These are phyloP conservation scores for Egretta garzetta DNA, from an alignment of 2,113 vertebrate genomes.

Conservation along the genomic window DNA sequence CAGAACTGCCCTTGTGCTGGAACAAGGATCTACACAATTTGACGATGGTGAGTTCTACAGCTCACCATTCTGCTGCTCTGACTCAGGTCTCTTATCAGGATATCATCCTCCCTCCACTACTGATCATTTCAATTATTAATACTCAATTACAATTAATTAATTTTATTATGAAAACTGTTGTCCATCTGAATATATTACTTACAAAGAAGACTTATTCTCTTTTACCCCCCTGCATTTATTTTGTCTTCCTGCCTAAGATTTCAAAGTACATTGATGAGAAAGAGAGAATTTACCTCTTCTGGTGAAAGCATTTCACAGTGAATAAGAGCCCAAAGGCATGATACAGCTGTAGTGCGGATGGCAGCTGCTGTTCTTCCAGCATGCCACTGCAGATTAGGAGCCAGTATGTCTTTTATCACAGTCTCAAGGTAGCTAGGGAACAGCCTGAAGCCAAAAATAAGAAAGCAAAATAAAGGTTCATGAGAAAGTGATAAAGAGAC, in stretches of 20 bases:
- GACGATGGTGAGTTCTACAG: neutral
- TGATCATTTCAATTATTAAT: neutral
- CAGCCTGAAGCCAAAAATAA: conserved; percentile 73
- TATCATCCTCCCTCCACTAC: neutral
- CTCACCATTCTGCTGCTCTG: neutral
- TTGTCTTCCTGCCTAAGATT: neutral
- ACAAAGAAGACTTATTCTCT: neutral
- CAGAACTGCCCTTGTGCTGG: neutral
- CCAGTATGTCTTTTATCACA: conserved; percentile 84
- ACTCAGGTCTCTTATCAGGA: neutral
- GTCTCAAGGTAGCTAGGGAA: conserved; percentile 80
- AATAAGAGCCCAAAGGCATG: conserved; percentile 89
- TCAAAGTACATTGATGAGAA: neutral
- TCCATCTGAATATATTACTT: neutral
- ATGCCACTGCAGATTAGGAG: conserved; percentile 92
- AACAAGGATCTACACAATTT: neutral
- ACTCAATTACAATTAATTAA: neutral
- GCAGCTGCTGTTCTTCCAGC: conserved; percentile 89
- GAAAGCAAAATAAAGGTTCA: conserved; percentile 25
- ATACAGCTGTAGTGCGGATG: conserved; percentile 87
- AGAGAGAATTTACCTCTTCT: conserved; percentile 79
- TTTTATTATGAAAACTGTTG: neutral
- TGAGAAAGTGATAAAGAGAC: conserved; percentile 49
- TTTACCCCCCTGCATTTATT: accelerated
- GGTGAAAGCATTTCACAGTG: conserved; percentile 75